A percentile compares a stretch with the other conserved stretches of the same genome.
Evolutionary conservation across 2,797 vertebrate species (phyloP).

Genomic region (Clarias platycephalus): DNA sequence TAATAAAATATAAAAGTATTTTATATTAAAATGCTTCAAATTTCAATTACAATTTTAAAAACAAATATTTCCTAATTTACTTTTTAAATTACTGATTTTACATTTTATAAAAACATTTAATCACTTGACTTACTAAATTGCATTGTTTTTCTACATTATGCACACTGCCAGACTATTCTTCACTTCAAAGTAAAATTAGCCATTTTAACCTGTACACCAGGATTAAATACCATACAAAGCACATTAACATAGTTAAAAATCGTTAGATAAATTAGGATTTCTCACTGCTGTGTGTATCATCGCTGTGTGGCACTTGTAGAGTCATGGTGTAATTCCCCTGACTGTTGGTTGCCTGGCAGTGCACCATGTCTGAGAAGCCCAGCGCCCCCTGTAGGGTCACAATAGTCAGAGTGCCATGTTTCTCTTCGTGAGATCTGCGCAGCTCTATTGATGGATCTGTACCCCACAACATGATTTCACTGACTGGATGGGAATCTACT

Average conservation of each 20-base stretch:
- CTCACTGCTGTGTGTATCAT: conserved; percentile 50
- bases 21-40: neutral
- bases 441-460: conserved; percentile 42
- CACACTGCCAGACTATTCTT: neutral
- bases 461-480: conserved; percentile 59
- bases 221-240: neutral
- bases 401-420: conserved; percentile 52
- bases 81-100: neutral
- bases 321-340: conserved; percentile 51
- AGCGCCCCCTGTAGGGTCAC: conserved; percentile 46
- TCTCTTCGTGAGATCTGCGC: conserved; percentile 43
- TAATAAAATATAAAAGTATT: too few species aligned
- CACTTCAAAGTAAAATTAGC: neutral
- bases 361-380: conserved; percentile 47
- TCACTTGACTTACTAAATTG: neutral
- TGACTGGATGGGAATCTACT: conserved; percentile 65
- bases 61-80: neutral
- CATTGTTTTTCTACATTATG: neutral
- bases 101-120: neutral
- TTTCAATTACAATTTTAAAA: neutral
- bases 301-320: conserved; percentile 49
- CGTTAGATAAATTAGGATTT: neutral
- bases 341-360: conserved; percentile 67
- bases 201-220: neutral
- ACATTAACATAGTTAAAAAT: neutral